These are phyloP conservation scores for Electrona antarctica DNA, from an alignment of 2,113 vertebrate species.

Conservation along the genomic window DNA sequence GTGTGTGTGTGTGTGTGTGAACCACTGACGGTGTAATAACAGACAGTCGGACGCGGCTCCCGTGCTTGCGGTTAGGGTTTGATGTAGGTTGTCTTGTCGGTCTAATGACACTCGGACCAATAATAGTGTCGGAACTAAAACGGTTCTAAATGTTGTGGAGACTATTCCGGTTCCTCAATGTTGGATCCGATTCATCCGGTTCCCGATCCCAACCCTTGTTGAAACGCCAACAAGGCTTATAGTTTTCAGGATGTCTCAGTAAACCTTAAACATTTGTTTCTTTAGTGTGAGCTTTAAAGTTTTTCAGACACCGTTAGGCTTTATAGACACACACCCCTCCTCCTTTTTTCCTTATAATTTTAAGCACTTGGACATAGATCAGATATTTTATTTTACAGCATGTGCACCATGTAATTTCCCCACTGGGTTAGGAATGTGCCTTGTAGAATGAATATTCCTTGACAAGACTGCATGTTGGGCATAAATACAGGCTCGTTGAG, in stretches of 20 bases:
- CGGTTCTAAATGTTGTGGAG: too few species aligned
- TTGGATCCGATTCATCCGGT: too few species aligned
- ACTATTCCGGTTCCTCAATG: too few species aligned
- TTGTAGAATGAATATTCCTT: slow-evolving; percentile 52
- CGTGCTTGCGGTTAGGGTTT: too few species aligned
- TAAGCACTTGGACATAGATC: slow-evolving; percentile 69
- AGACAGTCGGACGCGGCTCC: too few species aligned
- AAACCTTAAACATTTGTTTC: slow-evolving; percentile 41
- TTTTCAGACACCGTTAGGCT: slow-evolving; percentile 51
- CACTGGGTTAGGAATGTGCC: slow-evolving; percentile 66
- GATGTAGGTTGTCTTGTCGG: too few species aligned
- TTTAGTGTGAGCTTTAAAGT: slow-evolving; percentile 29
- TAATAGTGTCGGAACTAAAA: too few species aligned
- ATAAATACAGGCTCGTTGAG: slow-evolving; percentile 20
- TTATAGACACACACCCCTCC: slow-evolving; percentile 33
- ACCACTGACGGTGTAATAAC: too few species aligned
- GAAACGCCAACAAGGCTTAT: too few species aligned
- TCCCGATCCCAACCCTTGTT: too few species aligned
- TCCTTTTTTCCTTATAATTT: slow-evolving; percentile 29
- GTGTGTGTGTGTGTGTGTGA: too few species aligned
- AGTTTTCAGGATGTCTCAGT: slow-evolving; percentile 28
- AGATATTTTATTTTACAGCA: slow-evolving; percentile 62
- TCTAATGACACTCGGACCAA: too few species aligned
- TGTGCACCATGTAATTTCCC: slow-evolving; percentile 70
- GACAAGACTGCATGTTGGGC: slow-evolving; percentile 30